Conservation (phyloP, 1,140 invertebrate genomes). For the Papilio aristodemus region DNA sequence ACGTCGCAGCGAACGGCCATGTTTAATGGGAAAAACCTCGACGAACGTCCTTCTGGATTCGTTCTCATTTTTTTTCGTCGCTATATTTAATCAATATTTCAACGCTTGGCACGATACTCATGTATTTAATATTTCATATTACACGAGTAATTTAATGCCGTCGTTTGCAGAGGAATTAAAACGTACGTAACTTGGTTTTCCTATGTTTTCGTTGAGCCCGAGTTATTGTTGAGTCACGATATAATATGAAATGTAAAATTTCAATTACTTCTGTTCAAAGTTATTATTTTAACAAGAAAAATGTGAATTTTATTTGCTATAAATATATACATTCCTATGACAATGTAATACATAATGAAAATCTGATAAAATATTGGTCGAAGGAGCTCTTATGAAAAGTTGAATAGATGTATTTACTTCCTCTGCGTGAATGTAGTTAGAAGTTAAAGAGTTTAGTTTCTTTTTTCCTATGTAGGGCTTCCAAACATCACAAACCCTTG, state of each 20-base stretch:
- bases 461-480: slow-evolving; percentile 29
- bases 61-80: slow-evolving; percentile 1
- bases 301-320: no score
- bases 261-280: no score
- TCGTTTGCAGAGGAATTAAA: slow-evolving; percentile 4
- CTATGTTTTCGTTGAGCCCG: background rate
- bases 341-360: no score
- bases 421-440: slow-evolving; percentile 42
- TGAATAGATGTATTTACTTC: no score
- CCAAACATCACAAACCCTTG: background rate
- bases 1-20: slow-evolving; percentile 24
- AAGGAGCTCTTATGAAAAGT: no score
- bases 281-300: no score
- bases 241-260: no score
- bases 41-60: slow-evolving; percentile 5
- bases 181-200: background rate
- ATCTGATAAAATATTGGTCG: no score
- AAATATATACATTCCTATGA: no score
- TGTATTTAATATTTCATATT: slow-evolving; percentile 18
- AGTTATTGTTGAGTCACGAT: background rate
- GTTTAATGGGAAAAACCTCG: slow-evolving; percentile 31
- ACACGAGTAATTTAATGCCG: slow-evolving; percentile 21
- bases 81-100: slow-evolving; percentile 33
- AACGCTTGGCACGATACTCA: slow-evolving; percentile 13
- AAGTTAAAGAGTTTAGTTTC: slow-evolving; percentile 35